Conservation (phyloP, 2,888 invertebrate species). For the Tenthredo distinguenda region DNA sequence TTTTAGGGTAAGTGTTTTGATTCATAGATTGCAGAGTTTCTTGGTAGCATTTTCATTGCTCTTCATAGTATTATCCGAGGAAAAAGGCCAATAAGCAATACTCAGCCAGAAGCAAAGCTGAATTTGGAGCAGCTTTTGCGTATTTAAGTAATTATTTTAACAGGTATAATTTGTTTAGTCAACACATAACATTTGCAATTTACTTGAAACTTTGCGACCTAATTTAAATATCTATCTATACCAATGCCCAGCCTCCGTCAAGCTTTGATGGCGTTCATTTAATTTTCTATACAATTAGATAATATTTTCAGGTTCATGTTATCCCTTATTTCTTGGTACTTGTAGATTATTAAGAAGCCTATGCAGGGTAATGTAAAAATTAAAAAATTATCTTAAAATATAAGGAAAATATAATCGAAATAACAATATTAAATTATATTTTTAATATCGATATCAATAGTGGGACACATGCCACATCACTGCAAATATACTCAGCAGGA, state of each 20-base stretch:
- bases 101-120: constrained; percentile 10
- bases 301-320: constrained; percentile 19
- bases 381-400: constrained; percentile 46
- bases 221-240: constrained; percentile 48
- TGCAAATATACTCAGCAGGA: constrained; percentile 34
- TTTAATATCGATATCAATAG: constrained; percentile 23
- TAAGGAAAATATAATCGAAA: constrained; percentile 45
- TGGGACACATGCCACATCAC: constrained; percentile 31
- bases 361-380: constrained; percentile 44
- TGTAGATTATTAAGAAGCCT: constrained; percentile 35
- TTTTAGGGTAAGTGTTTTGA: constrained; percentile 8
- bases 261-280: constrained; percentile 43
- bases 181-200: constrained; percentile 26
- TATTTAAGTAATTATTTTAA: constrained; percentile 23
- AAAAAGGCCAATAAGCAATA: constrained; percentile 12
- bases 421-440: constrained; percentile 30
- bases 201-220: constrained; percentile 40
- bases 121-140: neutral
- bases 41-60: neutral
- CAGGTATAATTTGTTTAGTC: neutral
- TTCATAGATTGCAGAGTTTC: constrained; percentile 43
- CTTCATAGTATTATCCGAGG: neutral
- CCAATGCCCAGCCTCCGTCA: constrained; percentile 49
- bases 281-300: constrained; percentile 43
- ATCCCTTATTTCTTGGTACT: constrained; percentile 28